These are phyloP conservation scores for Bos javanicus DNA, from an alignment of 2,113 vertebrate species.

Conservation along the genomic window DNA sequence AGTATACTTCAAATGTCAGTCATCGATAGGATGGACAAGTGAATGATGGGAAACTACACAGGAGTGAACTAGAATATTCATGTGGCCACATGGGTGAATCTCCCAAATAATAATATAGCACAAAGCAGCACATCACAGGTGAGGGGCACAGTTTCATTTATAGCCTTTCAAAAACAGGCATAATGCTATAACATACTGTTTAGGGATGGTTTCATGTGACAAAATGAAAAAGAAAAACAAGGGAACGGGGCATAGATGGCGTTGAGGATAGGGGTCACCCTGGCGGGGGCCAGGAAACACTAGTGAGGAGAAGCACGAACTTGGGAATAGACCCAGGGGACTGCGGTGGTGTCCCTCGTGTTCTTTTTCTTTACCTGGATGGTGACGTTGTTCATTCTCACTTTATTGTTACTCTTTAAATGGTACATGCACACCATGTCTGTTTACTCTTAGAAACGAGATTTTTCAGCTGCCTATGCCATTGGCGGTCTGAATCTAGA, in stretches of 20 bases:
- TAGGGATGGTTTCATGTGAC: neutral
- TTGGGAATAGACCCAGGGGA: too few species aligned
- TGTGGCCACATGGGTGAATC: neutral
- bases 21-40: neutral
- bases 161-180: neutral
- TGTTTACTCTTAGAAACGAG: neutral
- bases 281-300: neutral
- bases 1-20: neutral
- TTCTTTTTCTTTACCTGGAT: neutral
- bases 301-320: too few species aligned
- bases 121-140: neutral
- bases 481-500: neutral
- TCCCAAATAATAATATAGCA: neutral
- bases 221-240: neutral
- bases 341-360: accelerated
- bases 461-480: neutral
- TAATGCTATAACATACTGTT: neutral
- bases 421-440: neutral
- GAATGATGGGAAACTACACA: neutral
- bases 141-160: neutral
- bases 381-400: neutral
- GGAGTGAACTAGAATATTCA: neutral
- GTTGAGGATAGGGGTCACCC: neutral
- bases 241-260: accelerated
- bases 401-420: neutral